These are phyloP conservation scores for Dromiciops gliroides DNA, from an alignment of 2,113 vertebrate genomes.

Conservation along the genomic window DNA sequence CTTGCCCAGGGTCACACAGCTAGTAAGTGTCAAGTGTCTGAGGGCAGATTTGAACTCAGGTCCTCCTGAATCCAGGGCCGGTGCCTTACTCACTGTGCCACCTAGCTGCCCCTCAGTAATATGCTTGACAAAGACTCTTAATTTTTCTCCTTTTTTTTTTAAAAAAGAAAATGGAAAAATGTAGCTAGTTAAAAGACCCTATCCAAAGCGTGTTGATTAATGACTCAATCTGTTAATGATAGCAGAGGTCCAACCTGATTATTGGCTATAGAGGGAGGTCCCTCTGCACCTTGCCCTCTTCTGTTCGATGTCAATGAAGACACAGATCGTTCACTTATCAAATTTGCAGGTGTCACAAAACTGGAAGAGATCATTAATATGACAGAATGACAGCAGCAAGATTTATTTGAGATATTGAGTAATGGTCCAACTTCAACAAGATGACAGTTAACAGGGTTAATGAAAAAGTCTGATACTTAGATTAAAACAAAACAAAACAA, in stretches of 20 bases:
- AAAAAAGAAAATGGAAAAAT: background rate
- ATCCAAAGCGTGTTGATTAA: background rate
- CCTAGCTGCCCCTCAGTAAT: too few species aligned
- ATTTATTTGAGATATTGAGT: background rate
- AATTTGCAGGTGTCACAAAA: background rate
- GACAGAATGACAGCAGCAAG: background rate
- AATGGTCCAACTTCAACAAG: background rate
- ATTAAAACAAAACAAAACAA: background rate
- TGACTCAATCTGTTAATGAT: background rate
- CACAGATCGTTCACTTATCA: background rate
- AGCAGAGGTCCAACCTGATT: background rate
- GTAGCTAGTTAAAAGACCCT: background rate
- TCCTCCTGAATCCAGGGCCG: too few species aligned
- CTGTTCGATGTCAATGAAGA: background rate
- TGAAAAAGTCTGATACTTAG: background rate
- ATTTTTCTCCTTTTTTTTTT: background rate
- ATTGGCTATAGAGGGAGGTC: background rate
- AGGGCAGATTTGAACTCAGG: too few species aligned
- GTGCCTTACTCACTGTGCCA: too few species aligned
- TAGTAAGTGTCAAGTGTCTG: too few species aligned
- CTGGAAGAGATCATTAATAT: background rate
- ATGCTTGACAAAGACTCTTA: background rate
- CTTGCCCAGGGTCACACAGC: too few species aligned
- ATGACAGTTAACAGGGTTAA: background rate
- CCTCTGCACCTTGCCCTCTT: background rate